These are phyloP conservation scores for Petroica traversi DNA, from an alignment of 2,113 vertebrate species.

Conservation along the genomic window DNA sequence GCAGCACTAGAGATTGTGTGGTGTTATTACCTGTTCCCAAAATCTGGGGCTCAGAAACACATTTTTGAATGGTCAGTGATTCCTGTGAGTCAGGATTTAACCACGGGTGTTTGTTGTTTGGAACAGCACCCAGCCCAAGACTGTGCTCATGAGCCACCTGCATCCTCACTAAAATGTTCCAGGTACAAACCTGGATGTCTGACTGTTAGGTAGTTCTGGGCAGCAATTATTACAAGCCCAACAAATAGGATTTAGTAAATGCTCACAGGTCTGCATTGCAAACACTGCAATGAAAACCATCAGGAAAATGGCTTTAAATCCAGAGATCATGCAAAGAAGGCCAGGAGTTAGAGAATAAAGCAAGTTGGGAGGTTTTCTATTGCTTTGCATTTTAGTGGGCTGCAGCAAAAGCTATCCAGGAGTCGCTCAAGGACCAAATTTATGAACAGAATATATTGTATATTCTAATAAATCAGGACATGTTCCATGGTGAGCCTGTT, in stretches of 20 bases:
- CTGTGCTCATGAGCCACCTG: neutral
- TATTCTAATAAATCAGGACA: neutral
- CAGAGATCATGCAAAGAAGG: neutral
- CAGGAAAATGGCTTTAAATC: neutral
- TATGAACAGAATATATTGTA: neutral
- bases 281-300: neutral
- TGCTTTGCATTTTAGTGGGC: neutral
- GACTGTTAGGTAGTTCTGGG: neutral
- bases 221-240: neutral
- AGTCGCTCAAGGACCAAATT: neutral
- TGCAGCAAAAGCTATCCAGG: neutral
- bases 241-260: neutral
- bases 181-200: neutral
- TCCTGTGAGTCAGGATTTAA: neutral
- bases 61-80: neutral
- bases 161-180: neutral
- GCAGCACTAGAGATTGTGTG: fast-evolving
- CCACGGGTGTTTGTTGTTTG: neutral
- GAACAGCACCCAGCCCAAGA: neutral
- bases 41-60: neutral
- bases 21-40: neutral
- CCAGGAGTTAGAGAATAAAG: neutral
- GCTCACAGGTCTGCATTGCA: neutral
- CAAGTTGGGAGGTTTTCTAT: neutral
- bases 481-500: neutral